Percentiles rank a stretch among this genome's conserved stretches.
These are phyloP conservation scores for Cepaea nemoralis DNA, from an alignment of 1,140 invertebrate genomes.

Conservation along the genomic window DNA sequence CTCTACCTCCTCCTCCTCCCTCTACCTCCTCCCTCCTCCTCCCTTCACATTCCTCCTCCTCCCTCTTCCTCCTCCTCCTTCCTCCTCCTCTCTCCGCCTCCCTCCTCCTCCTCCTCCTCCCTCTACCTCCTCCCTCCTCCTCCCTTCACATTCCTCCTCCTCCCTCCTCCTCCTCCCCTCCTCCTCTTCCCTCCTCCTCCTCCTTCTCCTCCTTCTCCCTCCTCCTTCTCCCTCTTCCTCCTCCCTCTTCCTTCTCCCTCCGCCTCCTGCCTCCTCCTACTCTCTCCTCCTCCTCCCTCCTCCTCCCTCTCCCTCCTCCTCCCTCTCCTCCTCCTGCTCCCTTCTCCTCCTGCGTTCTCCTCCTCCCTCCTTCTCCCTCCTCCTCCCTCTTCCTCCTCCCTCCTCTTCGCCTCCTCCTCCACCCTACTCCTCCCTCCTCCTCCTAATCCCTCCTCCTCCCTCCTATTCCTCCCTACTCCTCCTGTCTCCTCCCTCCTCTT, in stretches of 20 bases:
- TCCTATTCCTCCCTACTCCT: no score
- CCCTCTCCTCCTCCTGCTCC: background rate
- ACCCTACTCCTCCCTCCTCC: no score
- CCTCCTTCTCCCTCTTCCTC: background rate
- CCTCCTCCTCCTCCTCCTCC: background rate
- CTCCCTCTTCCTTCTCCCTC: background rate
- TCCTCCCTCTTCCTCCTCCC: background rate
- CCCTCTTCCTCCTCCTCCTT: constrained; percentile 15
- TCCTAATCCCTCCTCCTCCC: no score
- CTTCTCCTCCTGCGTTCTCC: background rate
- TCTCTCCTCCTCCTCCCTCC: no score
- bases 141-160: background rate
- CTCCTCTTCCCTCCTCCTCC: background rate
- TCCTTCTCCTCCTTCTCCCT: background rate
- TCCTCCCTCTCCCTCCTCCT: background rate
- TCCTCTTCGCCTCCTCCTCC: no score
- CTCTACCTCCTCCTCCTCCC: background rate
- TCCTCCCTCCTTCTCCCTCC: background rate
- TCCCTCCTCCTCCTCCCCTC: background rate
- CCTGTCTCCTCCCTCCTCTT: no score
- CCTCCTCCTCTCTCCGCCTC: no score
- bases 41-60: no score
- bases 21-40: constrained; percentile 9
- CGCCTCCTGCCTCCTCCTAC: no score
- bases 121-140: no score